Percentiles rank a stretch among this genome's conserved stretches.
Evolutionary conservation across 2,797 vertebrate genomes (phyloP).

Genomic region (Anguilla obscura): DNA sequence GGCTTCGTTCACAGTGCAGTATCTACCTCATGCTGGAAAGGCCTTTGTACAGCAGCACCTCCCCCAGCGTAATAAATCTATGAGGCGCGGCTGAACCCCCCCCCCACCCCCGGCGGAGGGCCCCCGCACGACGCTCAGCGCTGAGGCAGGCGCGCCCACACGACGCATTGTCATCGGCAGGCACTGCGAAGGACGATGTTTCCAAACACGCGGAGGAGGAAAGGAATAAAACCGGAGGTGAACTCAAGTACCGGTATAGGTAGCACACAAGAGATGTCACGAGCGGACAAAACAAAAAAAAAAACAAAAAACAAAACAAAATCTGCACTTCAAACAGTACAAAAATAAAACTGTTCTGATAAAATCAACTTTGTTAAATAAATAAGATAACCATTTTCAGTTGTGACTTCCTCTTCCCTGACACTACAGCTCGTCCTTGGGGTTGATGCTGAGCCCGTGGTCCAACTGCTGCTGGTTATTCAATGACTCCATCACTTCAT

Average conservation of each 20-base stretch:
- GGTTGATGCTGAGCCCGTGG: conserved; percentile 81
- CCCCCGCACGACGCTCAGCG: neutral
- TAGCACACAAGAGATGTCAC: conserved; percentile 52
- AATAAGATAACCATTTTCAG: conserved; percentile 84
- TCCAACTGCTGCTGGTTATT: conserved; percentile 74
- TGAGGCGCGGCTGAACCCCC: neutral
- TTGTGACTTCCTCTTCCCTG: conserved; percentile 47
- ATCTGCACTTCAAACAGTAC: conserved; percentile 85
- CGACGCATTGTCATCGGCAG: neutral
- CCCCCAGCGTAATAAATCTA: neutral
- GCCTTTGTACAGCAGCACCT: neutral
- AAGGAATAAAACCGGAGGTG: conserved; percentile 31
- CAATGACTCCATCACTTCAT: conserved; percentile 86
- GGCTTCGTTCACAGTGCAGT: conserved; percentile 66
- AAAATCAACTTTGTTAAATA: conserved; percentile 76
- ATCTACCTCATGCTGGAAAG: conserved; percentile 43
- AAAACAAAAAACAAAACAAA: conserved; percentile 50
- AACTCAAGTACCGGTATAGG: conserved; percentile 56
- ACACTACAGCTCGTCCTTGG: conserved; percentile 88
- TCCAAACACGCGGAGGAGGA: conserved; percentile 1
- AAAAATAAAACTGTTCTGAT: conserved; percentile 94
- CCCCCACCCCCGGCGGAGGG: neutral
- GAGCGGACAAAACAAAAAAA: conserved; percentile 31
- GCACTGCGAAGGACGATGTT: neutral
- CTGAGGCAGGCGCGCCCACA: neutral